Percentiles rank a stretch among this genome's conserved stretches.
Conservation (phyloP, 1,140 invertebrate genomes). For the Scaptomyza graminum region DNA sequence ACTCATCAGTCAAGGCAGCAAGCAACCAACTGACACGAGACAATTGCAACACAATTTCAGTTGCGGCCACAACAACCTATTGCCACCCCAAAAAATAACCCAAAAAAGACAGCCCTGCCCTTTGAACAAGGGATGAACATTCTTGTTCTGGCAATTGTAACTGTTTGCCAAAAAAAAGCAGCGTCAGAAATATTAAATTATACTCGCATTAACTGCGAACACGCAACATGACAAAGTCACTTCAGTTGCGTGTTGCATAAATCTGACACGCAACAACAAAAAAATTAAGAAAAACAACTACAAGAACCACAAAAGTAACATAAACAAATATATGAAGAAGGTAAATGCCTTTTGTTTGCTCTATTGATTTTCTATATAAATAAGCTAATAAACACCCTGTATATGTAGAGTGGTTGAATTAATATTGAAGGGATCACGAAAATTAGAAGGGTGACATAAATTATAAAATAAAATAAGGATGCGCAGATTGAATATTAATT, state of each 20-base stretch:
- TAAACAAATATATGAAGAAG: constrained; percentile 4
- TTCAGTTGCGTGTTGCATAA: constrained; percentile 59
- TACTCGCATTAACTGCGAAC: constrained; percentile 77
- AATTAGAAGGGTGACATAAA: no score
- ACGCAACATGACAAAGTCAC: constrained; percentile 75
- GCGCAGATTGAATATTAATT: constrained; percentile 3
- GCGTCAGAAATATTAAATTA: constrained; percentile 69
- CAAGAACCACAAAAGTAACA: constrained; percentile 7
- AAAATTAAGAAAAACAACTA: constrained; percentile 6
- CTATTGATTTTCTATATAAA: constrained; percentile 22
- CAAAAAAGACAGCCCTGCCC: constrained; percentile 16
- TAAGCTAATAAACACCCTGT: constrained; percentile 28
- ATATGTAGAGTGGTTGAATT: no score
- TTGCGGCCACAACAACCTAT: constrained; percentile 47
- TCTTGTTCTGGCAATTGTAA: constrained; percentile 37
- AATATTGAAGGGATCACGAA: no score
- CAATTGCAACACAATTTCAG: constrained; percentile 67
- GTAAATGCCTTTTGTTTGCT: constrained; percentile 8
- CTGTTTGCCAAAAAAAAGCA: constrained; percentile 53
- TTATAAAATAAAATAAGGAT: not conserved
- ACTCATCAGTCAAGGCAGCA: constrained; percentile 73
- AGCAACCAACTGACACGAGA: constrained; percentile 43
- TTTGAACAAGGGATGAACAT: constrained; percentile 49
- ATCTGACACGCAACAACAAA: constrained; percentile 70
- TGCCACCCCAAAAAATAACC: constrained; percentile 40